Evolutionary conservation across 1,140 invertebrate species (phyloP).

Genomic region (Drepana arcuata): DNA sequence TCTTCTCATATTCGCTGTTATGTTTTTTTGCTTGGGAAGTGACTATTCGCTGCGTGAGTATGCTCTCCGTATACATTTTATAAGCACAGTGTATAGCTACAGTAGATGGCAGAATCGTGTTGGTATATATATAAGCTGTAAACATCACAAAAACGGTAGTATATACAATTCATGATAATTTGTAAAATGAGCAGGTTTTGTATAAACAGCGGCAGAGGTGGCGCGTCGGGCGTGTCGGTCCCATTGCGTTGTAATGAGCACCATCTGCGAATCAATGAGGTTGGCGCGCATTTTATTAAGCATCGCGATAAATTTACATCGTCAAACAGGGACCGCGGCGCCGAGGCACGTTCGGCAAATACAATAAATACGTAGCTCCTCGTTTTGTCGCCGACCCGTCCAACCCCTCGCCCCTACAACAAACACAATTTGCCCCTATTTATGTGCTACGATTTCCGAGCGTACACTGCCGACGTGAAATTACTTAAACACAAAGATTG

Average conservation of each 20-base stretch:
- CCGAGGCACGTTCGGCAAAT: conserved; percentile 64
- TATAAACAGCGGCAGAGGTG: conserved; percentile 9
- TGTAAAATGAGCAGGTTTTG: conserved; percentile 31
- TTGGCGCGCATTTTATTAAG: conserved; percentile 58
- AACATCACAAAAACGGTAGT: no score
- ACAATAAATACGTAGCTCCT: conserved; percentile 62
- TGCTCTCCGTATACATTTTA: no score
- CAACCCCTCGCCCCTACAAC: conserved; percentile 29
- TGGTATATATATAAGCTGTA: no score
- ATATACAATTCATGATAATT: conserved; percentile 30
- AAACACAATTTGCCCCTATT: conserved; percentile 56
- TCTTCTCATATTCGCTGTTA: conserved; percentile 27
- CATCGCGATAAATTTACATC: conserved; percentile 66
- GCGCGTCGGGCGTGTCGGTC: conserved; percentile 12
- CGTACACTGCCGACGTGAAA: no score
- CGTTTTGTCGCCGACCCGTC: conserved; percentile 27
- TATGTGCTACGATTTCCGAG: conserved; percentile 26
- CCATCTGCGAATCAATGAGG: conserved; percentile 59
- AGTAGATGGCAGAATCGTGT: no score
- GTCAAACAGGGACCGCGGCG: conserved; percentile 49
- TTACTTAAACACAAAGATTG: conserved; percentile 6
- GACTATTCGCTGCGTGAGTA: neutral
- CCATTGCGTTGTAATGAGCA: conserved; percentile 45
- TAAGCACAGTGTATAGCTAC: no score
- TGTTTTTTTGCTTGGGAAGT: conserved; percentile 3